Conservation (phyloP, 2,113 vertebrate genomes). For the Odocoileus hemionus region DNA sequence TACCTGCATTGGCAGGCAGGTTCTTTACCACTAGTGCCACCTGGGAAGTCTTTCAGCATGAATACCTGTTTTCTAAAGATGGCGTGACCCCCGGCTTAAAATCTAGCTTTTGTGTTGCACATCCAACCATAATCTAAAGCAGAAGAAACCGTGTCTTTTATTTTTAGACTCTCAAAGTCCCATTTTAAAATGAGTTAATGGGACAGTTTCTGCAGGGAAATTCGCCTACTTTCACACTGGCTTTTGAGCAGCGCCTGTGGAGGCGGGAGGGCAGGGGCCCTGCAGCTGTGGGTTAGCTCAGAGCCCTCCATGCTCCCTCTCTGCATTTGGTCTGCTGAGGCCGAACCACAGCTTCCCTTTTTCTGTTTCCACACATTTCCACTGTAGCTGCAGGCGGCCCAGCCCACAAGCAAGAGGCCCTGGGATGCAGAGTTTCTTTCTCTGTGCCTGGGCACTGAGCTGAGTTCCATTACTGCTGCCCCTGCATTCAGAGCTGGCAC, state of each 20-base stretch:
- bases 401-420: not conserved
- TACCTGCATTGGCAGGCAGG: not conserved
- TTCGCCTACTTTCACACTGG: not conserved
- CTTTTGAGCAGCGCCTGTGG: not conserved
- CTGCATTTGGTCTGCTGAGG: not conserved
- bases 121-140: not conserved
- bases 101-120: not conserved
- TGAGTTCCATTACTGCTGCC: not conserved
- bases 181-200: not conserved
- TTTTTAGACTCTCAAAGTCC: not conserved
- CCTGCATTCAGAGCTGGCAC: not conserved
- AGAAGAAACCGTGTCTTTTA: not conserved
- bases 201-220: not conserved
- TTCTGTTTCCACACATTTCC: not conserved
- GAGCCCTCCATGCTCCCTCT: accelerated
- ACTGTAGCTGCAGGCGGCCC: not conserved
- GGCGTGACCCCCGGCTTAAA: not conserved
- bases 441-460: not conserved
- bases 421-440: not conserved
- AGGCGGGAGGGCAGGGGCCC: not conserved
- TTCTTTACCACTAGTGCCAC: not conserved
- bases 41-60: not conserved
- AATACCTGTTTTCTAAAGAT: not conserved
- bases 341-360: slow-evolving; percentile 53
- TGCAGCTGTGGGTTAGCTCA: not conserved